Evolutionary conservation across 1,140 invertebrate genomes (phyloP), one percentile per base, ranked within the genome.

Genomic region (Drosophila obscura): DNA sequence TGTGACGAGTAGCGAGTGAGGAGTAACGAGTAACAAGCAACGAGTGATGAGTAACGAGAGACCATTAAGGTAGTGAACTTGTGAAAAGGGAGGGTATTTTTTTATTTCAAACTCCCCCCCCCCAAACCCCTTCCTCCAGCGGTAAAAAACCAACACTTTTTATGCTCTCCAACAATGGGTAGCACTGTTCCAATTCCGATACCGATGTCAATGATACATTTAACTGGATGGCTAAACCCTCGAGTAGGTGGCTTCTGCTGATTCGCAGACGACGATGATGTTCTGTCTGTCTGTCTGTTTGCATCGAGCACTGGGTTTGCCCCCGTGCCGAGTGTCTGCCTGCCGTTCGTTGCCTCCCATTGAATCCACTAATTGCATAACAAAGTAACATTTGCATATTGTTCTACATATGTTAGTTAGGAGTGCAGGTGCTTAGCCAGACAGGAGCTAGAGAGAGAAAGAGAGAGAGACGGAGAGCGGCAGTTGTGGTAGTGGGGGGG

Each of bases 301-400:
- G 65, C 35, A 11, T 11, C 9, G 31, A 35, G 31, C 31, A 35
- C 31, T n/a, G 31, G 31, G 48, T 77, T 78, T 75, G 75, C 72
- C 72, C 69, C 49, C 73, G 71, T 73, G 59, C 73, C 64, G 55
- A 74, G 60, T 19, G 48, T 8, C 31, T 9, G 8, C 7, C 24
- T 67, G 59, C 65, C 61, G 72, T 71, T 41, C 68, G 59, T 66
- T 74, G 82, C 46, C 73, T 90, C 60, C 73, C 80, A 90, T 90
- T 89, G 81, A 90, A 90, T 90, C 82, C 88, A 90, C 88, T 90
- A 90, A 90, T 90, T 90, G 88, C 88, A 90, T 90, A 90, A 90
- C 88, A 90, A 90, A 90, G 88, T 90, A 90, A 90, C 88, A 90
- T 90, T 90, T 88, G 83, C 83, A 87, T 87, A 88, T 87, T 87